A percentile compares a stretch with the other conserved stretches of the same genome.
Evolutionary conservation across 2,888 invertebrate species (phyloP).

Genomic region (Yponomeuta malinellus): DNA sequence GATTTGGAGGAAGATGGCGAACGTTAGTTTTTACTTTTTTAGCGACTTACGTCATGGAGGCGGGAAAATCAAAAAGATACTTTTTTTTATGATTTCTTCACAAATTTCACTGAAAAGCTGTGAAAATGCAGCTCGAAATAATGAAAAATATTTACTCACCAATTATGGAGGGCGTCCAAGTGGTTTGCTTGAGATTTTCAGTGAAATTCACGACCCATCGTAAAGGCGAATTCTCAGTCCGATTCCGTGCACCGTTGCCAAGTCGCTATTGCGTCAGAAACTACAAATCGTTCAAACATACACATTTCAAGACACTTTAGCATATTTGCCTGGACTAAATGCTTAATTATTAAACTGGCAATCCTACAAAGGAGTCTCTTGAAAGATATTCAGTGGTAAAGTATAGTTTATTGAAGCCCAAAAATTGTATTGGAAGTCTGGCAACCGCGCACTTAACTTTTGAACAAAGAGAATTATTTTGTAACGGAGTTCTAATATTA

Average conservation of each 20-base stretch:
- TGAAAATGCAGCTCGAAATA: conserved; percentile 19
- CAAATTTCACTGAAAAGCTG: conserved; percentile 10
- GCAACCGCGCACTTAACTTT: conserved; percentile 56
- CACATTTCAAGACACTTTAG: conserved; percentile 55
- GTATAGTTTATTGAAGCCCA: conserved; percentile 13
- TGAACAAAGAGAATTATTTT: conserved; percentile 43
- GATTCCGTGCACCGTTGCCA: conserved; percentile 68
- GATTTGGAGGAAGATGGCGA: conserved; percentile 57
- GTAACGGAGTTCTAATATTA: background rate
- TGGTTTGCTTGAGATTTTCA: conserved; percentile 38
- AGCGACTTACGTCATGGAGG: conserved; percentile 60
- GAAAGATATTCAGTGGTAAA: background rate
- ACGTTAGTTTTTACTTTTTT: conserved; percentile 16
- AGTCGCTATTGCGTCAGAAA: conserved; percentile 71
- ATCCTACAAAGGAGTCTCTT: background rate
- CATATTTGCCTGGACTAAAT: background rate
- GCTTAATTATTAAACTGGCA: background rate
- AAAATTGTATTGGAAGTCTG: conserved; percentile 43
- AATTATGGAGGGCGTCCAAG: conserved; percentile 41
- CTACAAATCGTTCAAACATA: conserved; percentile 55
- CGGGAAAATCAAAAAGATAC: conserved; percentile 58
- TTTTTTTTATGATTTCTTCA: conserved; percentile 19
- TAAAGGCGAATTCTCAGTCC: conserved; percentile 46
- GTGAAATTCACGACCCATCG: conserved; percentile 53
- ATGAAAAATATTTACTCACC: conserved; percentile 41